phyloP scores from a whole-genome alignment of 2,113 vertebrate genomes.

The Poecile atricapillus region DNA sequence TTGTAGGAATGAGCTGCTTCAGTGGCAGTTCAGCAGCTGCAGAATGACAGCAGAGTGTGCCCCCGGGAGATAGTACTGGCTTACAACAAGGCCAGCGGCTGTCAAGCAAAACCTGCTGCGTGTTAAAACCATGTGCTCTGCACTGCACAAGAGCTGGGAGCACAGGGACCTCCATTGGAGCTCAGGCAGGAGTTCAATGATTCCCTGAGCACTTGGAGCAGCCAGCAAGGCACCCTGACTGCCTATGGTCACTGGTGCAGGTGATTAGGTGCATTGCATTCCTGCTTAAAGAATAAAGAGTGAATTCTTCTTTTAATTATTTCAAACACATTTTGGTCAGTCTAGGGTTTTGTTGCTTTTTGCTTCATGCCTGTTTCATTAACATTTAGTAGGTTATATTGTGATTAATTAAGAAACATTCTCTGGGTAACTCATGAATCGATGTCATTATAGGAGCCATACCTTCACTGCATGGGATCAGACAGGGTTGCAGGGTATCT shows the following conservation, averaged over 20 bases:
- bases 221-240: not conserved
- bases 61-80: not conserved
- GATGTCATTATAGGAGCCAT: not conserved
- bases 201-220: not conserved
- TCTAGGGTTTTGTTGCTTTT: not conserved
- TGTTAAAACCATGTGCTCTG: not conserved
- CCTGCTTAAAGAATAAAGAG: not conserved
- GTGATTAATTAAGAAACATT: not conserved
- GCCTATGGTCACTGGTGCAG: not conserved
- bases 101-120: slow-evolving; percentile 23
- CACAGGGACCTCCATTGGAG: not conserved
- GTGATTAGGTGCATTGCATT: not conserved
- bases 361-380: not conserved
- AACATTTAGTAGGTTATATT: not conserved
- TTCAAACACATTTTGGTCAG: not conserved
- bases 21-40: slow-evolving; percentile 57
- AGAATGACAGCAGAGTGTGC: slow-evolving; percentile 28
- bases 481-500: not conserved
- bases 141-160: not conserved
- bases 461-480: not conserved
- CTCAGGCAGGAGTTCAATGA: not conserved
- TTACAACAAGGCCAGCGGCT: slow-evolving; percentile 13
- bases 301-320: not conserved
- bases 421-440: not conserved
- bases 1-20: slow-evolving; percentile 27